Evolutionary conservation across 2,113 vertebrate genomes (phyloP).

Genomic region (Elgaria multicarinata): DNA sequence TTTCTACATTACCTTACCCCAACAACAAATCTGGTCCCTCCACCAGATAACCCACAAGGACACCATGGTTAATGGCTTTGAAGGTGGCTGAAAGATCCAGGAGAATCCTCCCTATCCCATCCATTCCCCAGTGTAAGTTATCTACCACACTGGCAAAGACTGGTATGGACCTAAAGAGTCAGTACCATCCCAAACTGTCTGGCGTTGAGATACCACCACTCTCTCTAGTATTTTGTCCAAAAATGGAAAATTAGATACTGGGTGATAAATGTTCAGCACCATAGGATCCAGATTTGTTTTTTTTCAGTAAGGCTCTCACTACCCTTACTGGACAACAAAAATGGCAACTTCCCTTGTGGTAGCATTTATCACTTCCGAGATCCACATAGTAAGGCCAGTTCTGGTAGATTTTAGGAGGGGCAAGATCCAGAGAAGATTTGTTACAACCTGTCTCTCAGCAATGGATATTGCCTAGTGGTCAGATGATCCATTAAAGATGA

Average conservation of each 20-base stretch:
- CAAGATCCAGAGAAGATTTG: background rate
- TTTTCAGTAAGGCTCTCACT: background rate
- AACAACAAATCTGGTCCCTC: background rate
- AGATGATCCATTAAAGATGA: background rate
- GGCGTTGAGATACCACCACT: background rate
- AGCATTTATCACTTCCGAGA: background rate
- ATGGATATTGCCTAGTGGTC: background rate
- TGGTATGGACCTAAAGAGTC: too few species aligned
- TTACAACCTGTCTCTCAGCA: background rate
- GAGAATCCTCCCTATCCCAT: background rate
- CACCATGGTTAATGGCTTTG: background rate
- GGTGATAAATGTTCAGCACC: background rate
- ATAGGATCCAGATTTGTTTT: background rate
- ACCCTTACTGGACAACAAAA: background rate
- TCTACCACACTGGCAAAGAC: background rate
- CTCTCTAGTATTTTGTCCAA: background rate
- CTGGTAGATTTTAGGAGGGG: background rate
- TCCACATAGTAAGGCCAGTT: background rate
- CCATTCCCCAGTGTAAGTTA: background rate
- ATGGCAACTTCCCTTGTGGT: background rate
- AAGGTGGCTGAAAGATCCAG: background rate
- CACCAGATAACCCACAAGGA: background rate
- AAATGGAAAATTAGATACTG: background rate
- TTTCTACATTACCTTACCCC: background rate
- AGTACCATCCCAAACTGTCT: background rate